These are phyloP conservation scores for Porites lutea DNA, from an alignment of 64 coral and sea anemone species.

Conservation along the genomic window DNA sequence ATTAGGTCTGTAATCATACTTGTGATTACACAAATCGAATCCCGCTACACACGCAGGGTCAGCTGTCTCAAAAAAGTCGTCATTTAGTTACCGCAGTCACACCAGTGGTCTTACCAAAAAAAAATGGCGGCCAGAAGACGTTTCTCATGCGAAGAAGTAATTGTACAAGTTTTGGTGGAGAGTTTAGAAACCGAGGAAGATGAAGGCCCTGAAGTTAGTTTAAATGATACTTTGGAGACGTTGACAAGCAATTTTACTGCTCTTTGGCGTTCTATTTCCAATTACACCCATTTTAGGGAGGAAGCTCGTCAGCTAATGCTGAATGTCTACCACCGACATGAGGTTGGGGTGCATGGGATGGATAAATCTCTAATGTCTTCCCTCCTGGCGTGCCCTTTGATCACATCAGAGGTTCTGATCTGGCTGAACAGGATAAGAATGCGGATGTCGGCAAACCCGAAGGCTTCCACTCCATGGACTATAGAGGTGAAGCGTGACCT, in stretches of 20 bases:
- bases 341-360: slow-evolving; percentile 24
- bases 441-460: slow-evolving; percentile 42
- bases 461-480: slow-evolving; percentile 30
- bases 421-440: slow-evolving; percentile 37
- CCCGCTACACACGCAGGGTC: no score
- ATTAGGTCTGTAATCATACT: no score
- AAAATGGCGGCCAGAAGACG: slow-evolving; percentile 29
- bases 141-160: slow-evolving; percentile 19
- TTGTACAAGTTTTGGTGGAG: slow-evolving; percentile 47
- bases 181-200: slow-evolving; percentile 15
- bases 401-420: slow-evolving; percentile 17
- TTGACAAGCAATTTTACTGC: slow-evolving; percentile 25
- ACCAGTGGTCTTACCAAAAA: slow-evolving; percentile 38
- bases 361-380: slow-evolving; percentile 36
- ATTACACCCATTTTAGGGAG: slow-evolving; percentile 21
- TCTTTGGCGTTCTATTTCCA: slow-evolving; percentile 2
- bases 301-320: neutral
- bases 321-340: slow-evolving; percentile 29
- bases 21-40: no score
- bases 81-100: no score
- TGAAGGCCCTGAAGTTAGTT: slow-evolving; percentile 18
- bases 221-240: slow-evolving; percentile 13
- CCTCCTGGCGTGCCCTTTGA: slow-evolving; percentile 31
- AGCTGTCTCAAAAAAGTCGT: no score
- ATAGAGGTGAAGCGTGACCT: slow-evolving; percentile 42